Evolutionary conservation across 2,113 vertebrate genomes (phyloP).

Genomic region (Ellobius talpinus): DNA sequence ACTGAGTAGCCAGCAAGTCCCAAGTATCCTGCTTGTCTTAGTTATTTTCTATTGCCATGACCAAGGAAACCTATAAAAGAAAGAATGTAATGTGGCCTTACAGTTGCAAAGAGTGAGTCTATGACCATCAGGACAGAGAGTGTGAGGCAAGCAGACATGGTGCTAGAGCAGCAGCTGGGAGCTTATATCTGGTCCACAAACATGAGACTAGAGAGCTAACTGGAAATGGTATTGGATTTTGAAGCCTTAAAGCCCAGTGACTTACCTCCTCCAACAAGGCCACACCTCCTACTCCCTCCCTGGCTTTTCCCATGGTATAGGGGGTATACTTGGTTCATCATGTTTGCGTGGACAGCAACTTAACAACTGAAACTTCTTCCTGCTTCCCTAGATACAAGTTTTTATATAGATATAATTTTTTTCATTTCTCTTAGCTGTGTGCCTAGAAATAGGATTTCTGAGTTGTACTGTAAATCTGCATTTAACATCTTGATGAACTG

Average conservation of each 20-base stretch:
- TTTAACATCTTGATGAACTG: conserved; percentile 8
- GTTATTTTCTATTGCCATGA: background rate
- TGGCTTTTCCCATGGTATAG: background rate
- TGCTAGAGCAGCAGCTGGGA: background rate
- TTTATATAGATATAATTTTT: background rate
- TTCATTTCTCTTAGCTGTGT: conserved; percentile 1
- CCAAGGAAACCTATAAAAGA: background rate
- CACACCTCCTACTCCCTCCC: background rate
- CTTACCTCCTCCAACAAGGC: background rate
- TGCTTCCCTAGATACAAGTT: background rate
- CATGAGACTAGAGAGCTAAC: background rate
- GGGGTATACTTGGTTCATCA: background rate
- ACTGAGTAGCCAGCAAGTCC: background rate
- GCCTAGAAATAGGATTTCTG: background rate
- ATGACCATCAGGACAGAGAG: background rate
- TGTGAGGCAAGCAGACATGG: background rate
- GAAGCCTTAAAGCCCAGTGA: background rate
- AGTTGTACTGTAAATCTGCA: background rate
- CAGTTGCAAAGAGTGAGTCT: background rate
- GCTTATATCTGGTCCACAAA: background rate
- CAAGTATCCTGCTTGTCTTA: background rate
- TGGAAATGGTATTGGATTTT: background rate
- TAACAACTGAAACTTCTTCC: no score
- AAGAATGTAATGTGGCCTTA: background rate
- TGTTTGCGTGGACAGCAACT: background rate